These are phyloP conservation scores for Drosophila orena DNA, from an alignment of 1,140 invertebrate genomes.

Conservation along the genomic window DNA sequence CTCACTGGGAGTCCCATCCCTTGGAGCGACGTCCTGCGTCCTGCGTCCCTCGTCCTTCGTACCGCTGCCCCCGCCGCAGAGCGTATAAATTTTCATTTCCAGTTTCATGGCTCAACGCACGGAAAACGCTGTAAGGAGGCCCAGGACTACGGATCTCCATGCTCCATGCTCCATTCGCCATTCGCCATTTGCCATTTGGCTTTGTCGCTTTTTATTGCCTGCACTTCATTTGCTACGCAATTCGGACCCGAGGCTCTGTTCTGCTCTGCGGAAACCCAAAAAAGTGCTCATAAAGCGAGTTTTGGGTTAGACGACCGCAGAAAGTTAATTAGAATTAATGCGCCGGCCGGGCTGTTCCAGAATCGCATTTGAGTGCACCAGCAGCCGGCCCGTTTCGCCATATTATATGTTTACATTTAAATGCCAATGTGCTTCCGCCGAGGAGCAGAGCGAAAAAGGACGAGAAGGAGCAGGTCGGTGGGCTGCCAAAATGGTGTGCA, in stretches of 20 bases:
- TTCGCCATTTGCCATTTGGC: slow-evolving; percentile 78
- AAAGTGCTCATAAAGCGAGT: slow-evolving; percentile 66
- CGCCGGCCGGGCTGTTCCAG: slow-evolving; percentile 51
- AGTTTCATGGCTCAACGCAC: slow-evolving; percentile 79
- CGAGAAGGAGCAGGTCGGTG: neutral
- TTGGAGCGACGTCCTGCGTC: slow-evolving; percentile 7
- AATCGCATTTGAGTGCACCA: slow-evolving; percentile 75
- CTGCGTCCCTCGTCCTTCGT: slow-evolving; percentile 4
- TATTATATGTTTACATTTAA: slow-evolving; percentile 67
- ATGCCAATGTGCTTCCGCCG: slow-evolving; percentile 41
- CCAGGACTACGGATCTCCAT: slow-evolving; percentile 52
- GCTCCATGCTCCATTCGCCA: slow-evolving; percentile 59
- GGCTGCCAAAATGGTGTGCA: slow-evolving; percentile 63
- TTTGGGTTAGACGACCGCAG: slow-evolving; percentile 66
- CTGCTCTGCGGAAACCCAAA: slow-evolving; percentile 6
- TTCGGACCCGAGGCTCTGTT: slow-evolving; percentile 40
- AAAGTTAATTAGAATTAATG: slow-evolving; percentile 84
- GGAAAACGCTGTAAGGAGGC: slow-evolving; percentile 30
- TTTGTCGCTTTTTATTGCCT: slow-evolving; percentile 82
- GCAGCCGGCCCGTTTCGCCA: slow-evolving; percentile 12
- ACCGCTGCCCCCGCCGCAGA: slow-evolving; percentile 26
- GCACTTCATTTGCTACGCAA: slow-evolving; percentile 81
- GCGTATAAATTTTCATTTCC: slow-evolving; percentile 82
- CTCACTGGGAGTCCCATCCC: slow-evolving; percentile 7
- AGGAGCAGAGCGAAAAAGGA: neutral